Evolutionary conservation across 2,797 vertebrate species (phyloP), one percentile per base, ranked within the genome.

Genomic region (Galago senegalensis): DNA sequence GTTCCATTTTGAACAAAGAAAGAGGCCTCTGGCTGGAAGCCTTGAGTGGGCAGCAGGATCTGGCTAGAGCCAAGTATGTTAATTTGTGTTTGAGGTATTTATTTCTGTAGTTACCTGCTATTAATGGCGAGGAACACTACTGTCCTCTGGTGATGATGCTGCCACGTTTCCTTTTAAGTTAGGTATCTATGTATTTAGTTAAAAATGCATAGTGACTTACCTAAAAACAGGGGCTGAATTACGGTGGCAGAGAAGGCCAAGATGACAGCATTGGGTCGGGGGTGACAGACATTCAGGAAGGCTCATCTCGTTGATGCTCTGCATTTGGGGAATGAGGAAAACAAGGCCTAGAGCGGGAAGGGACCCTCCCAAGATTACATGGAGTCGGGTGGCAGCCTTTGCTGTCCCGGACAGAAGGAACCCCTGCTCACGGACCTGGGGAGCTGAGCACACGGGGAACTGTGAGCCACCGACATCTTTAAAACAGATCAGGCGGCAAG

Each of bases 241-340:
- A 0, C 6, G 37, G 72, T 3, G 1, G 34, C 18, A 4, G 72
- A 6, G 1, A 7, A 58, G n/a, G n/a, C 31, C 13, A 2, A 16
- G 1, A 11, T 0, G 23, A 1, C 0, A 5, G 10, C 0, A 1
- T 49, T 58, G 0, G 53, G 20, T 7, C 11, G 0, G n/a, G 10
- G 13, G 7, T 2, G 14, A 31, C 0, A 25, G 37, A 6, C 7
- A 4, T 49, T 10, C 10, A 16, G 69, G 61, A 40, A 29, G 4
- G 31, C 25, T 27, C 21, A 3, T 6, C 53, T 12, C 2, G 18
- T 1, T 7, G 5, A 87, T 13, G 58, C 7, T 73, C 53, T 4
- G 40, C 1, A 0, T 60, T 46, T 25, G 2, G 56, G 16, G 63
- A 5, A 2, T 0, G 21, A 13, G 63, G 12, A 67, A 72, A 49